Conservation (phyloP, 2,888 invertebrate genomes). For the Apodemia mormo region DNA sequence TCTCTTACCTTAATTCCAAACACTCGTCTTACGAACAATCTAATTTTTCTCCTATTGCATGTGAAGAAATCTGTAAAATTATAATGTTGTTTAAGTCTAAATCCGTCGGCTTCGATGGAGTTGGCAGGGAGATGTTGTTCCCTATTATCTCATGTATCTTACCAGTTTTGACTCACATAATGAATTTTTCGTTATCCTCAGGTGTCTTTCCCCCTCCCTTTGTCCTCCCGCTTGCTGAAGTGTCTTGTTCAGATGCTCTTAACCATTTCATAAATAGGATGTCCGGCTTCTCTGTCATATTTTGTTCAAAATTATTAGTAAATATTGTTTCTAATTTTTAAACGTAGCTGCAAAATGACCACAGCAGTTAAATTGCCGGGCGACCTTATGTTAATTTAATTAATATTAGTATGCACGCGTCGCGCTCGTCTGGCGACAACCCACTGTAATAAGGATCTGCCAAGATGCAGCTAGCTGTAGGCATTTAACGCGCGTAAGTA, state of each 20-base stretch:
- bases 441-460: no score
- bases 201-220: not conserved
- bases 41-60: not conserved
- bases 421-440: no score
- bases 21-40: not conserved
- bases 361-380: no score
- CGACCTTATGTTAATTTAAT: no score
- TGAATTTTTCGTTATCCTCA: not conserved
- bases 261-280: not conserved
- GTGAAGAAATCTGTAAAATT: not conserved
- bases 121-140: not conserved
- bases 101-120: not conserved
- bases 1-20: not conserved
- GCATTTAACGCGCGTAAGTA: no score
- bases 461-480: no score
- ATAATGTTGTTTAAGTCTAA: not conserved
- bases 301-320: no score
- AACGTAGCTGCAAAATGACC: no score
- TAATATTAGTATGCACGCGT: no score
- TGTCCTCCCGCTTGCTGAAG: not conserved
- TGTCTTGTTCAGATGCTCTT: not conserved
- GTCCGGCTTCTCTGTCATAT: no score
- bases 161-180: not conserved
- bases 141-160: not conserved
- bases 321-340: no score